phyloP scores from a whole-genome alignment of 1,140 invertebrate genomes.

The Littorina saxatilis region DNA sequence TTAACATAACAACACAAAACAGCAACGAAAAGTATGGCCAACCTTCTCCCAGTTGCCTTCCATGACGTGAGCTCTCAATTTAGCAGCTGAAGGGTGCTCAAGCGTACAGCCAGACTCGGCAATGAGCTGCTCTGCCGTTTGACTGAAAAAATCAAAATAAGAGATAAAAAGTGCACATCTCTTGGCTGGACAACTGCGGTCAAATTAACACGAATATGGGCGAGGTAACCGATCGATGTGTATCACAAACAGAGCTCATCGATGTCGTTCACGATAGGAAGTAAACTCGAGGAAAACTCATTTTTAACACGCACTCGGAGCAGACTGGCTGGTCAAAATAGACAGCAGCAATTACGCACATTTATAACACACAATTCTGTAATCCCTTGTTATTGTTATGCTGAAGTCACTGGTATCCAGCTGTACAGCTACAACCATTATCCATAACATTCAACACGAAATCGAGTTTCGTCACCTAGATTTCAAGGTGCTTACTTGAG shows the following conservation, averaged over 20 bases:
- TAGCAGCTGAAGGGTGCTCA: conserved; percentile 95
- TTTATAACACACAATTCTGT: no score
- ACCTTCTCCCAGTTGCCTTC: conserved; percentile 94
- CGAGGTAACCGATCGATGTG: no score
- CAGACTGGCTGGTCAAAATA: no score
- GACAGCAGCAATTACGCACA: no score
- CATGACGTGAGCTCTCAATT: conserved; percentile 94
- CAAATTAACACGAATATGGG: background rate
- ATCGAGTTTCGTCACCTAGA: background rate
- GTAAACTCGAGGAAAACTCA: background rate
- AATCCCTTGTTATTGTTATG: no score
- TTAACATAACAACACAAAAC: no score
- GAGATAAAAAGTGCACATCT: background rate
- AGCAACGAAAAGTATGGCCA: conserved; percentile 36
- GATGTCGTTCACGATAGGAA: background rate
- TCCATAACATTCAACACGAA: background rate
- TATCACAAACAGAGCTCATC: background rate
- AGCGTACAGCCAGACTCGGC: conserved; percentile 95
- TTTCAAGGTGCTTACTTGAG: conserved; percentile 84
- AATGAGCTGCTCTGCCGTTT: conserved; percentile 87
- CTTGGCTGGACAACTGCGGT: no score
- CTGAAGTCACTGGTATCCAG: no score
- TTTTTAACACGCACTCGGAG: background rate
- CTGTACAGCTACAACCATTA: no score
- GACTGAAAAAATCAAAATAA: conserved; percentile 78